Base-by-base conservation (phyloP, 2,888 invertebrate genomes). In the Eupithecia subfuscata region DNA sequence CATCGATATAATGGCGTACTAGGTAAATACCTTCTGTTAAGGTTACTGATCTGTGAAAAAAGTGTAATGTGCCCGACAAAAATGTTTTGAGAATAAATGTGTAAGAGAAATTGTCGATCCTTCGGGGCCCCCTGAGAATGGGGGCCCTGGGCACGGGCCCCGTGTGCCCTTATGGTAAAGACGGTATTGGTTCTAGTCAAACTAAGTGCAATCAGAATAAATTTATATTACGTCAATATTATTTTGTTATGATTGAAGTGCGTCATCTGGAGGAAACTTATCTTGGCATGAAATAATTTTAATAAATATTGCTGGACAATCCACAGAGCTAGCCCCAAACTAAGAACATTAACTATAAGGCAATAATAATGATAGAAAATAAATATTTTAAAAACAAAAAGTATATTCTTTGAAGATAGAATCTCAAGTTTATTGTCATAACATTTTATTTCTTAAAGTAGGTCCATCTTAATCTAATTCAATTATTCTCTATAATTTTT, bases 111-210 rank as follows among this genome's bases (percentile, higher is more conserved):
- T n/a, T n/a, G n/a, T n/a, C n/a, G n/a, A n/a, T n/a, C n/a, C n/a
- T n/a, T n/a, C n/a, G n/a, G n/a, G n/a, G n/a, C n/a, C n/a, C n/a
- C n/a, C n/a, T n/a, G n/a, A n/a, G n/a, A n/a, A n/a, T n/a, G n/a
- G n/a, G n/a, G n/a, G n/a, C n/a, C n/a, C n/a, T n/a, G n/a, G n/a
- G n/a, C n/a, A n/a, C n/a, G n/a, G n/a, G n/a, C n/a, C n/a, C n/a
- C n/a, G n/a, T n/a, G n/a, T n/a, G n/a, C n/a, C n/a, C n/a, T n/a
- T n/a, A n/a, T n/a, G n/a, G n/a, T n/a, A n/a, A n/a, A n/a, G n/a
- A n/a, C n/a, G n/a, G n/a, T n/a, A n/a, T n/a, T n/a, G n/a, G 70
- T 84, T 86, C 87, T 87, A 87, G 87, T 87, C 87, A 86, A 84
- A 79, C 78, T 75, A 72, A 71, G 73, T 75, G 79, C 78, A 75